Percentiles rank a stretch among this genome's conserved stretches.
Conservation (phyloP, 1,140 invertebrate species). For the Aphidius gifuensis region DNA sequence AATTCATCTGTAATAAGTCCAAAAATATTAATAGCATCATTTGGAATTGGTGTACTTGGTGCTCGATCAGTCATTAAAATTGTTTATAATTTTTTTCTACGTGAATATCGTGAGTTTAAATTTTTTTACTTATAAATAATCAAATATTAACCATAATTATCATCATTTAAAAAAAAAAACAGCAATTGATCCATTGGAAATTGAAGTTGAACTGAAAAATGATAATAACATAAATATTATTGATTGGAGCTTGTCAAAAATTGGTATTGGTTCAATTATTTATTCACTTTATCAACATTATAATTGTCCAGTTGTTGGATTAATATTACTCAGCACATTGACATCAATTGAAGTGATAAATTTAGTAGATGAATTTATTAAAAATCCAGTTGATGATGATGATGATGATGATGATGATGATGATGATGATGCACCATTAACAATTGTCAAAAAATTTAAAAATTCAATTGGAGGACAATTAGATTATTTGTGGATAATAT, state of each 20-base stretch:
- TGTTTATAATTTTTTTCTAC: conserved; percentile 28
- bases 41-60: conserved; percentile 31
- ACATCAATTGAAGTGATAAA: conserved; percentile 17
- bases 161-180: not conserved
- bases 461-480: not conserved
- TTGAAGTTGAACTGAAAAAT: conserved; percentile 25
- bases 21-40: conserved; percentile 26
- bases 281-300: conserved; percentile 31
- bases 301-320: conserved; percentile 19
- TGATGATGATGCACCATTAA: conserved; percentile 6
- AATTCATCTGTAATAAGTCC: conserved; percentile 21
- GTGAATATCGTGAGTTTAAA: conserved; percentile 31
- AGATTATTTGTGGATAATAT: conserved; percentile 17
- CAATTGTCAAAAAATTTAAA: not conserved
- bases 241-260: conserved; percentile 25
- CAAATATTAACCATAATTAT: not conserved
- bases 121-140: not conserved
- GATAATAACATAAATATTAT: conserved; percentile 12
- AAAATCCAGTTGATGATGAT: not conserved
- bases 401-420: not conserved
- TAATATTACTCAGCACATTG: conserved; percentile 20
- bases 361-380: not conserved
- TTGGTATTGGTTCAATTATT: conserved; percentile 28
- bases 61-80: conserved; percentile 28
- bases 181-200: conserved; percentile 34